Conservation (phyloP, 2,888 invertebrate species). For the Brenthis hecate region DNA sequence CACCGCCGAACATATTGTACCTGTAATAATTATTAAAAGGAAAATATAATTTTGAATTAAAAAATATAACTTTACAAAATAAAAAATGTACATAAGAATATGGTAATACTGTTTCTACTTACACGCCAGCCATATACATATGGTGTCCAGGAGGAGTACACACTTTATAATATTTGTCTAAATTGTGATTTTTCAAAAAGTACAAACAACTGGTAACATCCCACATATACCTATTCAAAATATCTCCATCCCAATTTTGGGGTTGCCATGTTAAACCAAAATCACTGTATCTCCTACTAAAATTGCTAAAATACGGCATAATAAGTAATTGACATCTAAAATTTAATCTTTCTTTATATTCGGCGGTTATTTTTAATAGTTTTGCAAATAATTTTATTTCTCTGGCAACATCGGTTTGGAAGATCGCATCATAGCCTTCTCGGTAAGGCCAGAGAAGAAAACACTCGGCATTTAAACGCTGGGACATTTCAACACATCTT, state of each 20-base stretch:
- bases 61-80: not conserved
- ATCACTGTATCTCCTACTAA: constrained; percentile 42
- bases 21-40: constrained; percentile 53
- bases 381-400: constrained; percentile 84
- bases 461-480: constrained; percentile 83
- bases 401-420: constrained; percentile 82
- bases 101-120: constrained; percentile 52
- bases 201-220: constrained; percentile 85
- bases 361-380: constrained; percentile 83
- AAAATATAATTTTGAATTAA: not conserved
- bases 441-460: constrained; percentile 84
- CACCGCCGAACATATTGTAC: constrained; percentile 83
- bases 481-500: constrained; percentile 83
- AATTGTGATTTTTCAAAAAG: constrained; percentile 82
- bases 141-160: constrained; percentile 84
- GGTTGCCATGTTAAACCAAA: constrained; percentile 48
- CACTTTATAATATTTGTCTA: constrained; percentile 84
- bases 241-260: constrained; percentile 56
- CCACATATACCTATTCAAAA: constrained; percentile 82
- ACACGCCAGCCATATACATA: constrained; percentile 83
- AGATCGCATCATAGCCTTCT: constrained; percentile 82
- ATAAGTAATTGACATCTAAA: constrained; percentile 83
- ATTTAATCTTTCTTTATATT: constrained; percentile 84
- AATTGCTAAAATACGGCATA: constrained; percentile 68
- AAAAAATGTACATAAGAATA: not conserved